Percentiles rank a stretch among this genome's conserved stretches.
Conservation (phyloP, 2,797 vertebrate species). For the Danio kyathit region DNA sequence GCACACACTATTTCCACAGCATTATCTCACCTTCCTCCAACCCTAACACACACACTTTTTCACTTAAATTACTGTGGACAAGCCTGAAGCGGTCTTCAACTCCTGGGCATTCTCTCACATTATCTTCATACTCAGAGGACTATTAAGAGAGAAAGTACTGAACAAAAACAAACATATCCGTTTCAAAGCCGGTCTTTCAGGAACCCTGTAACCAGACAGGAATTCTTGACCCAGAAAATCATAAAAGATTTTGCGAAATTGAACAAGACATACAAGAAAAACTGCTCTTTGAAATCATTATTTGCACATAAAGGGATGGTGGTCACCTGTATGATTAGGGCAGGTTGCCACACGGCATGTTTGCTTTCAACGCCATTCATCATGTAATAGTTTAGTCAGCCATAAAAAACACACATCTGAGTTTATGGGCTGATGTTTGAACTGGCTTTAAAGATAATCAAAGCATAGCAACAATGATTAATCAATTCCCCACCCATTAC, state of each 20-base stretch:
- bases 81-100: background rate
- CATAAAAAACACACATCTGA: background rate
- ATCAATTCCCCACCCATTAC: slow-evolving; percentile 3
- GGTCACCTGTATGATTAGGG: background rate
- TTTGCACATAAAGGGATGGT: slow-evolving; percentile 15
- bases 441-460: slow-evolving; percentile 8
- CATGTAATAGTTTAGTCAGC: background rate
- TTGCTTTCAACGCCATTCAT: slow-evolving; percentile 19
- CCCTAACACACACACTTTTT: background rate
- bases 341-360: slow-evolving; percentile 1
- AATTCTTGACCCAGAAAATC: background rate
- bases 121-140: background rate
- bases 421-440: slow-evolving; percentile 18
- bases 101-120: background rate
- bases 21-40: slow-evolving; percentile 46
- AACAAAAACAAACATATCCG: slow-evolving; percentile 31
- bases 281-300: background rate
- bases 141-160: background rate
- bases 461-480: background rate
- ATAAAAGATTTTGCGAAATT: background rate
- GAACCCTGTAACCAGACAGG: background rate
- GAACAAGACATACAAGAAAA: slow-evolving; percentile 5
- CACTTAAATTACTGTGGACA: slow-evolving; percentile 17
- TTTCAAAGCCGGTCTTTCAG: slow-evolving; percentile 36
- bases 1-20: slow-evolving; percentile 19